Conservation (phyloP, 64 coral and sea anemone genomes). For the Actinia equina region DNA sequence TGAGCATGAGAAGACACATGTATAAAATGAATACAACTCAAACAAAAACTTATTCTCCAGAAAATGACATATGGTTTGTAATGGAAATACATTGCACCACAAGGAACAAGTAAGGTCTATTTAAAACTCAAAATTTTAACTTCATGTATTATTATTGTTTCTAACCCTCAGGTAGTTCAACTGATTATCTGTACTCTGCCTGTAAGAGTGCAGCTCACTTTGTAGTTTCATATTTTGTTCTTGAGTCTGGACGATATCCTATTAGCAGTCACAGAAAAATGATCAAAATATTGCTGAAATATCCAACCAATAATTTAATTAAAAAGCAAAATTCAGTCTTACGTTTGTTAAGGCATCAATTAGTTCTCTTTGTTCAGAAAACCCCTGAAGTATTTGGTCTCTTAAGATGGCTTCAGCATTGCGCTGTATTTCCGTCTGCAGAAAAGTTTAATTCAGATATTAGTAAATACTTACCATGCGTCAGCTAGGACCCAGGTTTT, state of each 20-base stretch:
- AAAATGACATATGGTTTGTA: too few species aligned
- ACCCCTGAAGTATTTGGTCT: slow-evolving; percentile 81
- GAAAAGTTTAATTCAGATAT: not conserved
- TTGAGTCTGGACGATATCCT: slow-evolving; percentile 85
- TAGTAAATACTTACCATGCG: too few species aligned
- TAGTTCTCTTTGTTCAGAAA: slow-evolving; percentile 76
- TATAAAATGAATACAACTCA: too few species aligned
- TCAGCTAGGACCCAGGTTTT: too few species aligned
- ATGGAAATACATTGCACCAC: too few species aligned
- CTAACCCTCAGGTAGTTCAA: slow-evolving; percentile 82
- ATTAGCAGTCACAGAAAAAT: not conserved
- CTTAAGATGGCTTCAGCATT: slow-evolving; percentile 77
- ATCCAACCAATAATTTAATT: not conserved
- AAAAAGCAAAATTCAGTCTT: slow-evolving; percentile 13
- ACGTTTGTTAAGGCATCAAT: slow-evolving; percentile 90
- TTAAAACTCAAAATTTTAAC: too few species aligned
- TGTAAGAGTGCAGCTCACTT: slow-evolving; percentile 54
- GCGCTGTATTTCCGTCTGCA: slow-evolving; percentile 77
- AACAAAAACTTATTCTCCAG: too few species aligned
- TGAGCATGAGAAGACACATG: too few species aligned
- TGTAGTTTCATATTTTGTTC: slow-evolving; percentile 71
- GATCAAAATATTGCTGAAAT: not conserved
- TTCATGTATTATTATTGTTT: not conserved
- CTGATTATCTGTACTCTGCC: slow-evolving; percentile 72
- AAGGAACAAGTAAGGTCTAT: not conserved